A percentile compares a stretch with the other conserved stretches of the same genome.
phyloP scores from a whole-genome alignment of 2,797 vertebrate species.

The Emydoidea blandingii region DNA sequence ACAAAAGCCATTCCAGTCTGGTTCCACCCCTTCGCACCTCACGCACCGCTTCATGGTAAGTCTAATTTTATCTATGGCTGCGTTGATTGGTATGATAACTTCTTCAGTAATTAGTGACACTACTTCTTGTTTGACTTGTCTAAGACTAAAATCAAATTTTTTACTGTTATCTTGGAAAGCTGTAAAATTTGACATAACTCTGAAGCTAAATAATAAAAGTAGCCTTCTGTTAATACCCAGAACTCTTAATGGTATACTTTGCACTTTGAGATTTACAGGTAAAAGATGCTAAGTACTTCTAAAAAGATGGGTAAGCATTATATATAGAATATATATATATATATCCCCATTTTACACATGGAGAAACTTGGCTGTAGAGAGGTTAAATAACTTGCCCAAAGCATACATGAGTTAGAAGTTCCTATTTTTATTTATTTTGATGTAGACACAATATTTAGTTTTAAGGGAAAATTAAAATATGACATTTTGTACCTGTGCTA shows the following conservation, averaged over 20 bases:
- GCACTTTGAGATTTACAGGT: too few relatives aligned
- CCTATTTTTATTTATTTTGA: background rate
- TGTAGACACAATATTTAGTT: background rate
- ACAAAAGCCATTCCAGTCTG: conserved; percentile 94
- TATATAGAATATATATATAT: background rate
- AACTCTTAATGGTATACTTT: background rate
- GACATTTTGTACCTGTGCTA: background rate
- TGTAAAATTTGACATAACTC: background rate
- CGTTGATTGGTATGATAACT: background rate
- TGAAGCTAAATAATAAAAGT: background rate
- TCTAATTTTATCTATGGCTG: background rate
- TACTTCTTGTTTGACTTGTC: background rate
- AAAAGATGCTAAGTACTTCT: background rate
- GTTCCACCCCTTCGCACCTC: conserved; percentile 93
- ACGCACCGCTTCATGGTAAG: conserved; percentile 95
- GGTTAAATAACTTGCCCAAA: background rate
- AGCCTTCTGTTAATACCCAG: background rate
- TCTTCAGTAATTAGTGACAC: background rate
- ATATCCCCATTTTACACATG: background rate
- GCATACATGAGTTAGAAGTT: background rate
- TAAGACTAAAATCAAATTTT: conserved; percentile 4
- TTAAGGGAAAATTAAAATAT: background rate
- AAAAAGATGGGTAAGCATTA: background rate
- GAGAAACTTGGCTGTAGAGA: background rate
- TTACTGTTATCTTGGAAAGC: background rate